Evolutionary conservation across 2,888 invertebrate species (phyloP), one percentile per base, ranked within the genome.

Genomic region (Atrina japonica): DNA sequence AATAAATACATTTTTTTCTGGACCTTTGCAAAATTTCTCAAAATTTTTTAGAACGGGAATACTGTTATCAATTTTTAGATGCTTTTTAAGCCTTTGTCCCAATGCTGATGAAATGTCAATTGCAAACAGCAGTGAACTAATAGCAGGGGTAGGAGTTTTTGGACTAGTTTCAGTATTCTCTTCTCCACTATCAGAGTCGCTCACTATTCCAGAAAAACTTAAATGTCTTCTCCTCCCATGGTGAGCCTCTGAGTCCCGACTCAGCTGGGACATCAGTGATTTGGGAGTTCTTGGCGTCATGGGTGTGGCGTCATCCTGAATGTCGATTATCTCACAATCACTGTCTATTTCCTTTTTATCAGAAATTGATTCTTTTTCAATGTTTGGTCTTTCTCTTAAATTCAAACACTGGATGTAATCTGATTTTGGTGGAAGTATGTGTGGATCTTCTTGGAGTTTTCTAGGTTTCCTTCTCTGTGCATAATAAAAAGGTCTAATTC

Each of bases 221-320:
- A 81, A 64, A 21, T 67, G 67, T 45, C 77, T 53, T 60, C 76
- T 75, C 25, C 73, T 73, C 35, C 35, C 35, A 9, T 70, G 65
- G 18, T 76, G 21, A 14, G 45, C 45, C 25, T 67, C 67, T 0
- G 58, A 73, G 35, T 87, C 87, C 6, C 82, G 75, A 73, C 86
- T 87, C 21, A 87, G 59, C 68, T 87, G 86, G 29, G 88, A 87
- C 49, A 88, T 86, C 41, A 88, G 80, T 18, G 86, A 84, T 56
- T 85, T 86, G 1, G 87, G 86, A 0, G 88, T 86, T 43, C 84
- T 75, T 25, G 85, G 85, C 0, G 86, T 84, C 14, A 77, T 70
- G 7, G 86, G 86, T 0, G 82, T 50, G 7, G 40, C 60, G 30
- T 72, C 66, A 7, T 47, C 56, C 30, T 56, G 30, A 21, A 67